A percentile compares a stretch with the other conserved stretches of the same genome.
Conservation (phyloP, 2,888 invertebrate genomes). For the Lissonota sp. region DNA sequence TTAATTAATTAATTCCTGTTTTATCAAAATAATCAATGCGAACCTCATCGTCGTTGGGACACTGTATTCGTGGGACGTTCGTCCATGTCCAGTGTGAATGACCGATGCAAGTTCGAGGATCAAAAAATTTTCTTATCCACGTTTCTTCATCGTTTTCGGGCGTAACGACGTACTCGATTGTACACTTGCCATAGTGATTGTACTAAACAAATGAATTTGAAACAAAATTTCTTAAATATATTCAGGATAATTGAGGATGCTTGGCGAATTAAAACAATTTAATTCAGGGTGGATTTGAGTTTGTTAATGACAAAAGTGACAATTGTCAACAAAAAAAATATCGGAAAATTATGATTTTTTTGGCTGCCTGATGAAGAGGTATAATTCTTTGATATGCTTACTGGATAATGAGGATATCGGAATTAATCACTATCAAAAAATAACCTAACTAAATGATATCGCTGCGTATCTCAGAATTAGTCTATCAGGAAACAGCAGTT, state of each 20-base stretch:
- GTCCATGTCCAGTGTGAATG: constrained; percentile 79
- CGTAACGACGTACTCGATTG: constrained; percentile 81
- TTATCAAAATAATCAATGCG: constrained; percentile 2
- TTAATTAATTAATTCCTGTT: neutral
- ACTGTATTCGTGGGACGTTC: constrained; percentile 81
- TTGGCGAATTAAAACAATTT: too few species aligned
- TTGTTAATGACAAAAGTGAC: too few species aligned
- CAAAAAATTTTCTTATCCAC: constrained; percentile 81
- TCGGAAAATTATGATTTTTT: too few species aligned
- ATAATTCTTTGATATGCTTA: too few species aligned
- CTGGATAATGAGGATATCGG: too few species aligned
- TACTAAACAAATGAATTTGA: constrained; percentile 68
- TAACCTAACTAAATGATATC: too few species aligned
- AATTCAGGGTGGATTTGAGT: too few species aligned
- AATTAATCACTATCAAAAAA: too few species aligned
- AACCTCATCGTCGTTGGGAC: constrained; percentile 82
- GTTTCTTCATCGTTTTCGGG: constrained; percentile 73
- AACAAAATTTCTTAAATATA: neutral
- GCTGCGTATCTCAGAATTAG: too few species aligned
- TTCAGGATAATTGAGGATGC: neutral
- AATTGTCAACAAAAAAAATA: too few species aligned
- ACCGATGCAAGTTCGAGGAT: constrained; percentile 81
- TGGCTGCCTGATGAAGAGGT: too few species aligned
- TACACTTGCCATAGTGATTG: constrained; percentile 82
- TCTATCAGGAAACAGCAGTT: too few species aligned